Evolutionary conservation across 2,113 vertebrate genomes (phyloP), one percentile per base, ranked within the genome.

Genomic region (Zingel zingel): DNA sequence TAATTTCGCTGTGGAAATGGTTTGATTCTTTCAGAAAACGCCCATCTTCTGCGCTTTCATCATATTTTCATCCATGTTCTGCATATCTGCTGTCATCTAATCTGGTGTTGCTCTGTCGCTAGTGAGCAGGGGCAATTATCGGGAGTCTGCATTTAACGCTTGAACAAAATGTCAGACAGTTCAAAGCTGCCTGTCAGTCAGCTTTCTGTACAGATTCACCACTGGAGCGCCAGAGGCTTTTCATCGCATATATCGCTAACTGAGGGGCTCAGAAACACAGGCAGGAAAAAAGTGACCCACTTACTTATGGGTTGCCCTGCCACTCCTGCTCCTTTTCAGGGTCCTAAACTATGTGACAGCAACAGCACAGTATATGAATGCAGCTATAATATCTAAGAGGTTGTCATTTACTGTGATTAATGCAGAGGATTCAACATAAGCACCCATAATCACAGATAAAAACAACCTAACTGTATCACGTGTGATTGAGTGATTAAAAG

Each of bases 181-280:
- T 91, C 88, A 91, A 93, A 93, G 90, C 91, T 61, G 72, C 78
- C 89, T 89, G 92, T 90, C 92, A 89, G 74, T 92, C 85, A 88
- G 71, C 75, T 72, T 62, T 81, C 81, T 77, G 82, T 86, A 76
- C 73, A 71, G 79, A 88, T 81, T 83, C 80, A 82, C 75, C 50
- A 27, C 73, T 53, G 57, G 78, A 83, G 81, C 87, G 85, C 79
- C 68, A 4, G 39, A 68, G 67, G 75, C 86, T 81, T 86, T 90
- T 91, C 68, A 82, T 43, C 36, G 79, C 79, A 73, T 53, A 63
- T 79, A 83, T 81, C 25, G 14, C 69, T 63, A 86, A 82, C 77
- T 57, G 58, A 74, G 58, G 72, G 70, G 68, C 79, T 71, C 77
- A 56, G 73, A 91, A 69, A 83, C 79, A 88, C 83, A 86, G 76